A percentile compares a stretch with the other conserved stretches of the same genome.
Conservation (phyloP, 1,140 invertebrate genomes). For the Euglossa dilemma region DNA sequence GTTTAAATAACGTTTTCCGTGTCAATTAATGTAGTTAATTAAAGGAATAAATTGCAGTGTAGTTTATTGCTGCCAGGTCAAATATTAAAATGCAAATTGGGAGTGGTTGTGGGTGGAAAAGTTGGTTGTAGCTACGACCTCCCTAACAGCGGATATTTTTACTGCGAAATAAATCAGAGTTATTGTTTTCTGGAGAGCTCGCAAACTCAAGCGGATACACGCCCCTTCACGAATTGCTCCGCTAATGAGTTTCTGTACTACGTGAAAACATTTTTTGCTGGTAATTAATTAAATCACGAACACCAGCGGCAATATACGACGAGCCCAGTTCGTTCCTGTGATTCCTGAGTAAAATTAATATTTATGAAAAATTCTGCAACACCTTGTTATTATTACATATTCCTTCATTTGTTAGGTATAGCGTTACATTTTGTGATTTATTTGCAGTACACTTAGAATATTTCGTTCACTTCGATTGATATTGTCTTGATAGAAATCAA, state of each 20-base stretch:
- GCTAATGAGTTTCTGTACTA: conserved; percentile 42
- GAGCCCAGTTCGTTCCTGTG: conserved; percentile 31
- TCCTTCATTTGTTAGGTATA: background rate
- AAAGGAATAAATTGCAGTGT: conserved; percentile 64
- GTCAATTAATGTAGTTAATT: conserved; percentile 61
- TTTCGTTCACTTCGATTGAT: too few species aligned
- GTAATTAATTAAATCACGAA: conserved; percentile 61
- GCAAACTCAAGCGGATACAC: conserved; percentile 24
- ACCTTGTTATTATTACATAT: background rate
- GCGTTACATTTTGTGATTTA: background rate
- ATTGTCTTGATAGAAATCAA: too few species aligned
- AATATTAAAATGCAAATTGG: conserved; percentile 66
- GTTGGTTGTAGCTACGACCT: background rate
- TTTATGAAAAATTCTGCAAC: conserved; percentile 58
- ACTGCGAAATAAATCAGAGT: conserved; percentile 61
- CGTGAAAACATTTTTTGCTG: conserved; percentile 48
- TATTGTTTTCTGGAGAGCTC: conserved; percentile 57
- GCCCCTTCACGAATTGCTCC: conserved; percentile 41
- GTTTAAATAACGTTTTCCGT: conserved; percentile 48
- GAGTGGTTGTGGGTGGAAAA: background rate
- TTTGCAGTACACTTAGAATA: too few species aligned
- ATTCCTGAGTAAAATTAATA: conserved; percentile 66
- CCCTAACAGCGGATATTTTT: conserved; percentile 36
- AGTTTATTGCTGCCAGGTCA: conserved; percentile 49
- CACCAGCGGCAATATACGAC: background rate